phyloP scores from a whole-genome alignment of 2,888 invertebrate species.

The Dexiosoma caninum region DNA sequence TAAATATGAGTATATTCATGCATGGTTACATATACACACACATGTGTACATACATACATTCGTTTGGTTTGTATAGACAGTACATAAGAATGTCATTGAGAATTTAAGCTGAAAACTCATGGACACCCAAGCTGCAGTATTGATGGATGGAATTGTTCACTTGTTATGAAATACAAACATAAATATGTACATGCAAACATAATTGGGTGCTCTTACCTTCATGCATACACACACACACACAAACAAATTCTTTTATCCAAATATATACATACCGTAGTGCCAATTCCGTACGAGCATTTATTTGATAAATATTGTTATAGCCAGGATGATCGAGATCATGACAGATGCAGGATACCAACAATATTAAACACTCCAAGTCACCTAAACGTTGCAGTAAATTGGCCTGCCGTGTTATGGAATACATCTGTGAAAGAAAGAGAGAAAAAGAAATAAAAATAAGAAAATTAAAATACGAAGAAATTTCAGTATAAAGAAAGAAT shows the following conservation, averaged over 20 bases:
- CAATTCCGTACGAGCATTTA: conserved; percentile 89
- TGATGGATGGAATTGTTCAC: conserved; percentile 10
- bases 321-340: conserved; percentile 89
- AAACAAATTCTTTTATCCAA: neutral
- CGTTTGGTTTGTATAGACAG: no score
- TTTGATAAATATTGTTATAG: conserved; percentile 88
- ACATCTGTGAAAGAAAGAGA: conserved; percentile 83
- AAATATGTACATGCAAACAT: no score
- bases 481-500: neutral
- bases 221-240: neutral
- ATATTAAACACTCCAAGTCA: conserved; percentile 85
- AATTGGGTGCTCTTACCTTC: neutral
- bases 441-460: neutral
- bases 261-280: conserved; percentile 81
- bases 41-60: no score
- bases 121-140: neutral
- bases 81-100: no score
- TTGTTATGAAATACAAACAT: neutral
- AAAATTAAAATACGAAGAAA: neutral
- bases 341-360: conserved; percentile 88
- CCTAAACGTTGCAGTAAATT: conserved; percentile 84
- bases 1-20: no score
- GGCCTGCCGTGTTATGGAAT: conserved; percentile 86
- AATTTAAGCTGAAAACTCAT: conserved; percentile 17
- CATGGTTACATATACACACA: no score